These are phyloP conservation scores for Anoplius nigerrimus DNA, from an alignment of 2,888 invertebrate genomes.

Conservation along the genomic window DNA sequence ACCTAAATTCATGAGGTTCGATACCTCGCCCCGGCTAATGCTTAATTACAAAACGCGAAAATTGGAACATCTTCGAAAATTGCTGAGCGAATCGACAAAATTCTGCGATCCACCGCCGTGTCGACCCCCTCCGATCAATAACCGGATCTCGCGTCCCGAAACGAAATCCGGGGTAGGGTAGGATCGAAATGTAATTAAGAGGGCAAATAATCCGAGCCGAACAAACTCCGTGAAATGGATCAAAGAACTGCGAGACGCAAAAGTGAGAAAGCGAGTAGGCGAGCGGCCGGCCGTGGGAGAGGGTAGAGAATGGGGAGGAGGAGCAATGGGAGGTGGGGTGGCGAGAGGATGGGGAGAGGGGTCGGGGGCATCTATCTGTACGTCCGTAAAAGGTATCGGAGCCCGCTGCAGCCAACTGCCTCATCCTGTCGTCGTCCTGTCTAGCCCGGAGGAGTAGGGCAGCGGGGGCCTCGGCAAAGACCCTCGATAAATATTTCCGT, in stretches of 20 bases:
- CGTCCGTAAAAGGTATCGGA: constrained; percentile 45
- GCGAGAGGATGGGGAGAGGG: constrained; percentile 24
- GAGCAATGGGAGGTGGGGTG: neutral
- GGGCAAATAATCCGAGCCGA: constrained; percentile 70
- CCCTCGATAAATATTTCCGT: constrained; percentile 74
- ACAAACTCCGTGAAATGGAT: constrained; percentile 67
- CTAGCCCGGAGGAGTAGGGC: constrained; percentile 54
- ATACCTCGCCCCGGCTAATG: no score
- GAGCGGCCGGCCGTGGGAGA: neutral
- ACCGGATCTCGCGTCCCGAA: constrained; percentile 14
- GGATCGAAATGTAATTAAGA: constrained; percentile 72
- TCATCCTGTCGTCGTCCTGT: constrained; percentile 59
- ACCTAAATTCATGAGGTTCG: neutral
- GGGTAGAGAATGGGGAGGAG: neutral
- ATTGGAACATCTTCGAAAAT: no score
- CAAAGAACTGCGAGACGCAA: constrained; percentile 62
- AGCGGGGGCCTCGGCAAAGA: constrained; percentile 53
- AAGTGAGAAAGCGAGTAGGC: constrained; percentile 16
- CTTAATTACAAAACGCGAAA: no score
- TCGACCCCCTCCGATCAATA: constrained; percentile 23
- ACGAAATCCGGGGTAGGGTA: constrained; percentile 29
- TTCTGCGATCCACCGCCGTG: neutral
- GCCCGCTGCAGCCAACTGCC: constrained; percentile 45
- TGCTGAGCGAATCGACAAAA: no score
- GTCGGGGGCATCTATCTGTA: constrained; percentile 12